Conservation (phyloP, 2,797 vertebrate genomes). For the Rhinophrynus dorsalis region DNA sequence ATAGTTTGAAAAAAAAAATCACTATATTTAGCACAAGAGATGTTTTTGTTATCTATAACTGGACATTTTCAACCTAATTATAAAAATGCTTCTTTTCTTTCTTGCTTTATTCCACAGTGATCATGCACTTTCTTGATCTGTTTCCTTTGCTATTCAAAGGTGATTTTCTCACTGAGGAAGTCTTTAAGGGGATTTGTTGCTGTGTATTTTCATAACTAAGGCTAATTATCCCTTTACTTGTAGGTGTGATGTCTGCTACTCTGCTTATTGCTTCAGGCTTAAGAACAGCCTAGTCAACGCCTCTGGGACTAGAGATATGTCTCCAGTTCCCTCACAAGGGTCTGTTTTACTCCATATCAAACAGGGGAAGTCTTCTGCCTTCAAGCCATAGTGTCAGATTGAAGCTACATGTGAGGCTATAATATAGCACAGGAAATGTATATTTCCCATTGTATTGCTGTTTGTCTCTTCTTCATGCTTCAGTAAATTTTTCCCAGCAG, state of each 20-base stretch:
- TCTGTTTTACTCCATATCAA: conserved; percentile 39
- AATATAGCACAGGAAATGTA: conserved; percentile 39
- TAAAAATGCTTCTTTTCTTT: conserved; percentile 60
- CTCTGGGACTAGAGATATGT: conserved; percentile 52
- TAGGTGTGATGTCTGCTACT: conserved; percentile 41
- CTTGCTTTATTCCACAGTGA: conserved; percentile 57
- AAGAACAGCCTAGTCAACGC: conserved; percentile 42
- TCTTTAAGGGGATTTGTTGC: conserved; percentile 53
- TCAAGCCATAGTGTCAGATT: conserved; percentile 16
- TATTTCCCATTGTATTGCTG: conserved; percentile 50
- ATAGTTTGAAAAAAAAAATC: too few relatives aligned
- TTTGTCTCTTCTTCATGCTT: conserved; percentile 57
- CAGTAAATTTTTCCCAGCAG: conserved; percentile 55
- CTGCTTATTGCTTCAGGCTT: conserved; percentile 36
- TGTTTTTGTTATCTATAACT: conserved; percentile 52
- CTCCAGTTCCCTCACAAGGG: conserved; percentile 25
- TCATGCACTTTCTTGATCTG: conserved; percentile 56
- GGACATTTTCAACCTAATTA: conserved; percentile 56
- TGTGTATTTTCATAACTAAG: conserved; percentile 53
- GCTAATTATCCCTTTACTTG: conserved; percentile 52
- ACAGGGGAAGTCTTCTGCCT: conserved; percentile 22
- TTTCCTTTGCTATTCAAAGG: conserved; percentile 57
- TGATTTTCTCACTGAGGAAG: conserved; percentile 59
- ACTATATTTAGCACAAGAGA: background rate
- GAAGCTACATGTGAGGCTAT: conserved; percentile 45